Base-by-base conservation (phyloP, 2,797 vertebrate species). In the Paramormyrops hopkinsi region DNA sequence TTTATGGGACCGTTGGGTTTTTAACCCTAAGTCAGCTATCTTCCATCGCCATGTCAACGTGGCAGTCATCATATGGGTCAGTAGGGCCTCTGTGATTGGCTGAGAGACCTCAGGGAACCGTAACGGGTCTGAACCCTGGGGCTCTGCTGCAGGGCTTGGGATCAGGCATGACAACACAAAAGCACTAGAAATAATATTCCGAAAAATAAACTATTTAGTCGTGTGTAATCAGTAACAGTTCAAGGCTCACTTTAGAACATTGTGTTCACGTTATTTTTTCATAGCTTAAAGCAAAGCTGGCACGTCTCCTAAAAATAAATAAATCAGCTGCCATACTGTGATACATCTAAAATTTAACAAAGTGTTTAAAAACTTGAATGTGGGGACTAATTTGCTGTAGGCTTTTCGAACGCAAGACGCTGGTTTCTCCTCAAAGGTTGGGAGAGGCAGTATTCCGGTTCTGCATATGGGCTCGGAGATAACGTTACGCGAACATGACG, bases 211-310 rank as follows among this genome's bases (percentile, higher is more conserved):
- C 83, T 86, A 48, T 65, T 62, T 29, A 56, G 91, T 88, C 88
- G 88, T 88, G 91, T 91, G 91, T 94, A 93, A 94, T 94, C 89
- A 91, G 25, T 88, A 92, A 88, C 90, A 46, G 50, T 86, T 86
- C 89, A 94, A 94, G 91, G 92, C 91, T 93, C 94, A 59, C 92
- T 94, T 93, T 91, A 91, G 90, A 25, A 84, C 86, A 91, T 91
- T 92, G 91, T 92, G 92, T 92, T 89, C 87, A 62, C 83, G 82
- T 87, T 86, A 41, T 3, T 41, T 89, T 92, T 93, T 89, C 44
- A 12, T 59, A 29, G 91, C 92, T 92, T 90, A 44, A 88, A 92
- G 91, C 85, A 53, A 19, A 11, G 29, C 46, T 25, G 88, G 29
- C 86, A 86, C 88, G 46, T 53, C 84, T 85, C 88, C 73, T 89